Percentiles rank a stretch among this genome's conserved stretches.
Conservation (phyloP, 2,113 vertebrate genomes). For the Turdus rufiventris region DNA sequence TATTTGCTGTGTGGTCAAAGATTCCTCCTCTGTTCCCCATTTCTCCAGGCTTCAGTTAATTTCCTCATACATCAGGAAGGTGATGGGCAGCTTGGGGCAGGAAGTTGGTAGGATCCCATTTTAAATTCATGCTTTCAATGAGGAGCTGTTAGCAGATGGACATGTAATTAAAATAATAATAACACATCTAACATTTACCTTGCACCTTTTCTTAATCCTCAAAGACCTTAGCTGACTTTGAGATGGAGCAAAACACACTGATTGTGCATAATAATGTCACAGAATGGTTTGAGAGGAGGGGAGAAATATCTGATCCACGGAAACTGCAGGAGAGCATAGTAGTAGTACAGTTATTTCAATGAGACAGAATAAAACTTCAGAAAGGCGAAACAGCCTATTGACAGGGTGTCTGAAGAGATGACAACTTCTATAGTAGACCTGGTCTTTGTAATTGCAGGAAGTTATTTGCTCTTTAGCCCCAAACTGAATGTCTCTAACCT, state of each 20-base stretch:
- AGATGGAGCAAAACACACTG: neutral
- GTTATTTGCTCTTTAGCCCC: neutral
- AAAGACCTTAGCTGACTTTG: neutral
- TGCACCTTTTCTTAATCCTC: conserved; percentile 3
- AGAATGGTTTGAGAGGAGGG: neutral
- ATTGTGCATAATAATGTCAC: neutral
- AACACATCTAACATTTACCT: neutral
- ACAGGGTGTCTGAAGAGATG: neutral
- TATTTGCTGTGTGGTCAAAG: neutral
- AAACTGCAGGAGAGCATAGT: neutral
- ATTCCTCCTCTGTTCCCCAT: neutral
- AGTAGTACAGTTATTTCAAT: neutral
- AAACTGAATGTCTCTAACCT: neutral
- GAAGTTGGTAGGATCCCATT: neutral
- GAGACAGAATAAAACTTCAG: neutral
- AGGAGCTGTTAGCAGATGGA: neutral
- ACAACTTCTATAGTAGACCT: neutral
- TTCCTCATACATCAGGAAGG: neutral
- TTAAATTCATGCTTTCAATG: neutral
- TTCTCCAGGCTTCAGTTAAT: neutral
- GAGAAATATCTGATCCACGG: neutral
- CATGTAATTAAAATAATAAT: neutral
- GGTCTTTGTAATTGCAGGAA: neutral
- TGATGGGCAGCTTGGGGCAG: neutral
- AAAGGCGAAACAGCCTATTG: neutral